Percentiles rank a stretch among this genome's conserved stretches.
These are phyloP conservation scores for Tortrix viridana DNA, from an alignment of 2,888 invertebrate species.

Conservation along the genomic window DNA sequence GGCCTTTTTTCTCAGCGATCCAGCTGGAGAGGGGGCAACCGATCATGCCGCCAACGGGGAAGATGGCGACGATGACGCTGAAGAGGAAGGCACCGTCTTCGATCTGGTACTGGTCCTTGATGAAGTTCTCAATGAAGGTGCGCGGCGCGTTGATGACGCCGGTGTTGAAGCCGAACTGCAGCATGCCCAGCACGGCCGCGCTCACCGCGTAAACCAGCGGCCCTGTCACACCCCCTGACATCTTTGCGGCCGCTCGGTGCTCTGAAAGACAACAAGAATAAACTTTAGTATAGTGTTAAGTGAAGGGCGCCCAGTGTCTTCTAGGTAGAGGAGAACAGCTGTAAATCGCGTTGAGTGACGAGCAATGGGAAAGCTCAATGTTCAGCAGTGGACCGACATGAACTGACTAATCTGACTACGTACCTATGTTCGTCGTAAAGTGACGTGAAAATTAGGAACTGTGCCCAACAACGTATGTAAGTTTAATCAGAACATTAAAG, in stretches of 20 bases:
- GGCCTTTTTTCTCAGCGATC: conserved; percentile 88
- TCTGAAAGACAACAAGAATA: conserved; percentile 53
- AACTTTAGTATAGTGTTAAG: background rate
- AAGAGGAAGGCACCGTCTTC: conserved; percentile 81
- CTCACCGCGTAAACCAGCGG: conserved; percentile 86
- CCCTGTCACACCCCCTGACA: conserved; percentile 83
- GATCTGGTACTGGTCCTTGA: conserved; percentile 81
- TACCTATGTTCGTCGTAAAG: no score
- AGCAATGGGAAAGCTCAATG: no score
- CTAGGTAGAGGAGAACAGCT: no score
- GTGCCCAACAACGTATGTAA: no score
- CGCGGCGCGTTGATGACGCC: conserved; percentile 89
- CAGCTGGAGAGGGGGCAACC: conserved; percentile 90
- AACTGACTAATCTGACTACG: no score
- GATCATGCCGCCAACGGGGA: conserved; percentile 91
- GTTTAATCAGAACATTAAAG: no score
- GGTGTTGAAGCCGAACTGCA: conserved; percentile 89
- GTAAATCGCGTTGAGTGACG: no score
- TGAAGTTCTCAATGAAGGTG: conserved; percentile 86
- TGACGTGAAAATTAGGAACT: no score
- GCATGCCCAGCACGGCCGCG: conserved; percentile 88
- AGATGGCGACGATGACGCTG: conserved; percentile 89
- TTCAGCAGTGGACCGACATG: no score
- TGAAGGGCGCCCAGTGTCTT: background rate
- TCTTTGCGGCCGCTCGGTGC: conserved; percentile 52